Evolutionary conservation across 2,888 invertebrate genomes (phyloP), one percentile per base, ranked within the genome.

Genomic region (Macropis europaea): DNA sequence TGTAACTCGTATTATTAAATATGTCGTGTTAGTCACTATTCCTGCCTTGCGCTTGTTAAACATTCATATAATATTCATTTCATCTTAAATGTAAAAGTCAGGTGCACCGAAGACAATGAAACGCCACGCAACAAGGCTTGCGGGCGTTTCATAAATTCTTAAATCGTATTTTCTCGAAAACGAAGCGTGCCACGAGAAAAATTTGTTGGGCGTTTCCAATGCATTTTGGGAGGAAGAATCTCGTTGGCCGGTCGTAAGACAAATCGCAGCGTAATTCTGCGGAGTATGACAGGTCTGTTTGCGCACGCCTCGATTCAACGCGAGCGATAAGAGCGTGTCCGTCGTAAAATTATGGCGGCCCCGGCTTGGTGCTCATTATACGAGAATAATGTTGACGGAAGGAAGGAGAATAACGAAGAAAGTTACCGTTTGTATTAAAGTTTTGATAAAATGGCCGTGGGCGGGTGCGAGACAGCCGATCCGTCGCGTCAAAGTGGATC

Each of bases 311-410:
- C 53, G 67, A 72, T 75, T 79, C 77, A 72, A 79, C 60, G 63
- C 32, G 64, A 43, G 60, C 70, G 77, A 80, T 77, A 77, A 80
- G 66, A 76, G 67, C 45, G 38, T 66, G 72, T 45, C 24, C 63
- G 53, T 30, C 68, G 59, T 73, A 68, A 79, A 85, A 83, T 85
- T 85, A 85, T 84, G 78, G 76, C 81, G 75, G 76, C 76, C 57
- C 77, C 78, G 77, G 73, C 75, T 56, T 73, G 71, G 63, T 76
- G 77, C 80, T 85, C 84, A 85, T 86, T 86, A 86, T 85, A 77
- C 83, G 82, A 82, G 84, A 86, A 85, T 84, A 86, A 86, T 84
- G 84, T 86, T 86, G 86, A 84, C 83, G 84, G 81, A 82, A 77
- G 73, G 81, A 74, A 81, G n/a, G 83, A 81, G 80, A 79, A 79